Evolutionary conservation across 2,888 invertebrate species (phyloP).

Genomic region (Agrochola lychnidis): DNA sequence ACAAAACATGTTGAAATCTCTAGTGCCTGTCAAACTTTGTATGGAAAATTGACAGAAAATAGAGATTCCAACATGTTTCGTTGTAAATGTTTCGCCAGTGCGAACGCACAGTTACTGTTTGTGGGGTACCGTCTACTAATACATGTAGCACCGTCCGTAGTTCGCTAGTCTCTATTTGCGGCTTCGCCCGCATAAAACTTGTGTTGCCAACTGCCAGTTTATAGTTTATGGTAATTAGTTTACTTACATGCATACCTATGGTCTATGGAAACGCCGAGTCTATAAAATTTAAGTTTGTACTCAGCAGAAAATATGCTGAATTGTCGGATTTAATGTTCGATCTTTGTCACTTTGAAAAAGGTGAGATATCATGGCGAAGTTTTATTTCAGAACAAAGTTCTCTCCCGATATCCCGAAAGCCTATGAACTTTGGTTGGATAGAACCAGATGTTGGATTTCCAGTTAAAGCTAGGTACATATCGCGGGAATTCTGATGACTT

Average conservation of each 20-base stretch:
- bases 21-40: too few relatives aligned
- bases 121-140: conserved; percentile 51
- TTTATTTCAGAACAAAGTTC: conserved; percentile 24
- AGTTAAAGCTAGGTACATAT: conserved; percentile 21
- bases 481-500: conserved; percentile 34
- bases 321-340: conserved; percentile 1
- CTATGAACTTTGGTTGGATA: conserved; percentile 11
- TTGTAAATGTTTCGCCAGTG: too few relatives aligned
- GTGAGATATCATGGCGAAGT: conserved; percentile 4
- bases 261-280: background rate
- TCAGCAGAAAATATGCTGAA: conserved; percentile 19
- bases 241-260: conserved; percentile 41
- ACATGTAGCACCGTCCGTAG: background rate
- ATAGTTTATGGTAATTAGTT: conserved; percentile 41
- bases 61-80: too few relatives aligned
- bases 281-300: conserved; percentile 7
- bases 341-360: conserved; percentile 6
- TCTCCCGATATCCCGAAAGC: background rate
- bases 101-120: too few relatives aligned
- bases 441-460: conserved; percentile 55
- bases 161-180: conserved; percentile 43
- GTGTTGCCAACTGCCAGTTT: conserved; percentile 24
- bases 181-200: conserved; percentile 53
- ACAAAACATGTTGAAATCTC: too few relatives aligned
- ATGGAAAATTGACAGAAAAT: too few relatives aligned